phyloP scores from a whole-genome alignment of 2,113 vertebrate genomes.

The Anseranas semipalmata region DNA sequence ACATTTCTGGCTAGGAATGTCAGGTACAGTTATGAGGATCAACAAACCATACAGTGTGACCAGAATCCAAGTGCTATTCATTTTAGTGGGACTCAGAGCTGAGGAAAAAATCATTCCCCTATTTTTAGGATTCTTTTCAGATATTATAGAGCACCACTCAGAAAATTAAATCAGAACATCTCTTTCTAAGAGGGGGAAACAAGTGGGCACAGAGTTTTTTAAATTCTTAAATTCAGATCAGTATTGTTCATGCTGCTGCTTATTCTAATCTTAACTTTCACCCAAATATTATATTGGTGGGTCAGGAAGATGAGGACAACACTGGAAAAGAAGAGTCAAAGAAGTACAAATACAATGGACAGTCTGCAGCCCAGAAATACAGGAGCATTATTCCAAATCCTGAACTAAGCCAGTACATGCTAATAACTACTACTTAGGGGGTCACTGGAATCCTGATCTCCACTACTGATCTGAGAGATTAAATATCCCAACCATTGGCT shows the following conservation, averaged over 20 bases:
- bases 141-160: not conserved
- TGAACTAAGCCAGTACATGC: not conserved
- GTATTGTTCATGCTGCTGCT: not conserved
- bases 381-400: not conserved
- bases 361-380: not conserved
- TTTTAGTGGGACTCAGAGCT: not conserved
- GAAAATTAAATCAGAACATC: not conserved
- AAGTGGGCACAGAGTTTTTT: not conserved
- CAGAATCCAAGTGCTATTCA: not conserved
- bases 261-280: not conserved
- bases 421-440: not conserved
- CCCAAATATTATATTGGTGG: not conserved
- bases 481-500: not conserved
- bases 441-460: not conserved
- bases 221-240: not conserved
- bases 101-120: not conserved
- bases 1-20: not conserved
- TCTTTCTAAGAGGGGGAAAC: not conserved
- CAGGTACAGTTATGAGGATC: not conserved
- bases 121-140: not conserved
- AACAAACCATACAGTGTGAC: not conserved
- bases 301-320: not conserved
- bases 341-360: not conserved
- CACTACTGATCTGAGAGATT: not conserved
- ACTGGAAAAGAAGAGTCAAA: not conserved